Conservation (phyloP, 2,797 vertebrate genomes). For the Gallirallus australis region DNA sequence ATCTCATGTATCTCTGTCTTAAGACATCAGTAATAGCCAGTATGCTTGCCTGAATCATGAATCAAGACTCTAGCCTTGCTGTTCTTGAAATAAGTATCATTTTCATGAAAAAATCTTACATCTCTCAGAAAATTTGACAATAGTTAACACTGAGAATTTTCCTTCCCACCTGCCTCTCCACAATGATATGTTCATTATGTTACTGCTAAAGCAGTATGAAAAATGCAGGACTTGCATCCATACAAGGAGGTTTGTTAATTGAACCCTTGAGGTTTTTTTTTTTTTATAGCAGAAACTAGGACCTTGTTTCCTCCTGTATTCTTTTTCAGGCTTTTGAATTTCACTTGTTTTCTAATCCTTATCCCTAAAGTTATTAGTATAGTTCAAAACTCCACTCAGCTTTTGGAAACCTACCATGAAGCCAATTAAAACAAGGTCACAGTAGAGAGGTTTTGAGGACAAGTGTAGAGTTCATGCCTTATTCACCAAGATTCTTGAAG, state of each 20-base stretch:
- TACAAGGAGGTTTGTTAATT: neutral
- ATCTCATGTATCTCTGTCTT: neutral
- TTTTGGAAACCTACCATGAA: neutral
- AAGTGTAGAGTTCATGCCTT: neutral
- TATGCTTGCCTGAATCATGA: neutral
- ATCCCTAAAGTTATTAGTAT: neutral
- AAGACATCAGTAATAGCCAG: rapidly evolving
- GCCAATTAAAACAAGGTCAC: neutral
- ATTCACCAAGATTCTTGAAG: neutral
- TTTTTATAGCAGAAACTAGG: neutral
- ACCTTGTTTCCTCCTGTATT: neutral
- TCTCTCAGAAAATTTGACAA: neutral
- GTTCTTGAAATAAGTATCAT: neutral
- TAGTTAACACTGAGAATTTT: neutral
- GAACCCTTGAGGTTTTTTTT: neutral
- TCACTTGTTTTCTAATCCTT: neutral
- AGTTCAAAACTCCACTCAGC: neutral
- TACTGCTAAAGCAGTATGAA: neutral
- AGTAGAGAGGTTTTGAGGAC: neutral
- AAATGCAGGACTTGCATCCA: neutral
- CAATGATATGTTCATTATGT: neutral
- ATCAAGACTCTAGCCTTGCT: neutral
- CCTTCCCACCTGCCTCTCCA: neutral
- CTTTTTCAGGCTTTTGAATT: neutral
- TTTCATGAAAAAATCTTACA: neutral